Percentiles rank a stretch among this genome's conserved stretches.
Conservation (phyloP, 2,888 invertebrate genomes). For the Leucophenga montana region DNA sequence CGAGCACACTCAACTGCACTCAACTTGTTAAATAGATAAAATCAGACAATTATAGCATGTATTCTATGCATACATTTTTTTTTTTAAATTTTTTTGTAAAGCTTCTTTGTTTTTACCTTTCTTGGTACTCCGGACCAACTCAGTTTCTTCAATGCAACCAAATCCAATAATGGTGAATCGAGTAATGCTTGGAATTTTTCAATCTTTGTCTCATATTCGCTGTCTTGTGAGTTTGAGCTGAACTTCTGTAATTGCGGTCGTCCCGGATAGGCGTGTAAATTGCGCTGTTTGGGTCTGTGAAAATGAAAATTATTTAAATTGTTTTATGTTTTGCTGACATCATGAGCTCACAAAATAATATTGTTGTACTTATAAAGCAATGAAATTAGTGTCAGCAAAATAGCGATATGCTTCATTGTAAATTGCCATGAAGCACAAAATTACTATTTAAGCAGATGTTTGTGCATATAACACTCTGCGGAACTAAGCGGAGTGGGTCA, state of each 20-base stretch:
- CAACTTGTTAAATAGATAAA: too few species aligned
- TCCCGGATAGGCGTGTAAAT: constrained; percentile 78
- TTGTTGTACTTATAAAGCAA: not conserved
- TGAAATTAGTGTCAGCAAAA: not conserved
- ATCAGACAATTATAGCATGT: too few species aligned
- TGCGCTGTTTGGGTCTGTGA: constrained; percentile 64
- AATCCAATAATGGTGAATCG: constrained; percentile 83
- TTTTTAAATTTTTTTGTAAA: too few species aligned
- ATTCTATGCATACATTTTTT: not conserved
- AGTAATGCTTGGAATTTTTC: constrained; percentile 89
- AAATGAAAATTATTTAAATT: constrained; percentile 2
- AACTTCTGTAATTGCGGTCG: constrained; percentile 81
- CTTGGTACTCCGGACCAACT: constrained; percentile 98
- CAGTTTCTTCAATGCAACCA: constrained; percentile 89
- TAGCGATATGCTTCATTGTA: not conserved
- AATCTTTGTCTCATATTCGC: constrained; percentile 85
- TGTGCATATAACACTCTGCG: not conserved
- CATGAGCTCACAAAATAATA: not conserved
- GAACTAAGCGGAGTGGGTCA: too few species aligned
- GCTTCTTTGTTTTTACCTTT: constrained; percentile 75
- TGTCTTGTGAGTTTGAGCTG: constrained; percentile 78
- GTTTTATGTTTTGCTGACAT: constrained; percentile 15
- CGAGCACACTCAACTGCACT: too few species aligned
- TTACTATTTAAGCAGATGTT: constrained; percentile 11
- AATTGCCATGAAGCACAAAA: constrained; percentile 2